phyloP scores from a whole-genome alignment of 53 echinoderm and acorn worm species.

The Paracentrotus lividus region DNA sequence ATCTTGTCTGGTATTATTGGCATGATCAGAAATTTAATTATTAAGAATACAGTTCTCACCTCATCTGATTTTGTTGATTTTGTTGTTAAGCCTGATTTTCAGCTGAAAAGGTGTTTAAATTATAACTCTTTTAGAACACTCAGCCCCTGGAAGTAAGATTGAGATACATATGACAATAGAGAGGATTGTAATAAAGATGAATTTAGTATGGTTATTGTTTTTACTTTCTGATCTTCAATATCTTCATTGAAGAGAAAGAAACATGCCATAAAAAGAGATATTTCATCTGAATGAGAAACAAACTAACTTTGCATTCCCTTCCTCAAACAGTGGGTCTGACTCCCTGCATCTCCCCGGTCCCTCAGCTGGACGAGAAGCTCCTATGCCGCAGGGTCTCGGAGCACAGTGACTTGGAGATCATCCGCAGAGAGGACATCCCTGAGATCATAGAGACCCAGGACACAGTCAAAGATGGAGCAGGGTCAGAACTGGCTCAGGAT shows the following conservation, averaged over 20 bases:
- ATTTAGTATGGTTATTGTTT: background rate
- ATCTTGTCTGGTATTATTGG: background rate
- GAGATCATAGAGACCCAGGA: slow-evolving; percentile 62
- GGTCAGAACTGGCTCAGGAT: slow-evolving; percentile 47
- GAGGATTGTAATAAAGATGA: background rate
- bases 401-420: slow-evolving; percentile 77
- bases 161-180: background rate
- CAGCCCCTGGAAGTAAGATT: no score
- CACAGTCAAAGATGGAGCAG: slow-evolving; percentile 46
- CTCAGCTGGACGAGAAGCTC: slow-evolving; percentile 84
- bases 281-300: background rate
- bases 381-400: slow-evolving; percentile 85
- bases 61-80: no score
- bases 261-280: no score
- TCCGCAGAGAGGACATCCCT: slow-evolving; percentile 54
- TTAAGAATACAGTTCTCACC: no score
- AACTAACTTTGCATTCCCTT: background rate
- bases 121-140: no score
- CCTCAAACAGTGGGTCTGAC: slow-evolving; percentile 79
- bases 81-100: no score
- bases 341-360: slow-evolving; percentile 98
- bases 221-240: no score
- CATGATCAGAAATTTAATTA: background rate
- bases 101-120: no score
- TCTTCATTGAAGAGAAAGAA: no score